These are phyloP conservation scores for Ciconia maguari DNA, from an alignment of 2,113 vertebrate genomes.

Conservation along the genomic window DNA sequence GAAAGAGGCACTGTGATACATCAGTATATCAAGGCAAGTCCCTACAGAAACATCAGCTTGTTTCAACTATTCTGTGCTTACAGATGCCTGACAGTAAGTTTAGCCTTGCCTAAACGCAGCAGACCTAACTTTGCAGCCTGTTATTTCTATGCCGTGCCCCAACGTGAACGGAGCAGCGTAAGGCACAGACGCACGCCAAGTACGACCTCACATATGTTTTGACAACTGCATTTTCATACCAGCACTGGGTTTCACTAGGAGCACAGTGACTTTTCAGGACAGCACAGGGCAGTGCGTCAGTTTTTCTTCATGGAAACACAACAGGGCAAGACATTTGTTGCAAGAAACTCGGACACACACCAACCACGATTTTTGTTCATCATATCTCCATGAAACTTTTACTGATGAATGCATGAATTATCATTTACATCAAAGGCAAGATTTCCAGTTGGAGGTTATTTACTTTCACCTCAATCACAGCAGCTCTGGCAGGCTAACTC, in stretches of 20 bases:
- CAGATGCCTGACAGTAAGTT: not conserved
- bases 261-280: not conserved
- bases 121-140: not conserved
- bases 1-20: not conserved
- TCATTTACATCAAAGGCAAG: not conserved
- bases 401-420: not conserved
- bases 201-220: not conserved
- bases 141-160: not conserved
- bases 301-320: not conserved
- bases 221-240: not conserved
- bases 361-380: not conserved
- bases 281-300: not conserved
- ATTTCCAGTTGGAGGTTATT: conserved; percentile 14
- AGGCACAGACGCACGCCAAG: fast-evolving
- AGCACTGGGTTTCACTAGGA: not conserved
- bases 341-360: not conserved
- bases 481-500: conserved; percentile 16
- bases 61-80: not conserved
- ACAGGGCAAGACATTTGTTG: not conserved
- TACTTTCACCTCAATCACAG: conserved; percentile 11
- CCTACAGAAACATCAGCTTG: not conserved
- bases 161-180: not conserved
- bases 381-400: not conserved
- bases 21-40: not conserved
- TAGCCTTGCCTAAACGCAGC: not conserved